Evolutionary conservation across 2,888 invertebrate species (phyloP).

Genomic region (Drosophila picticornis): DNA sequence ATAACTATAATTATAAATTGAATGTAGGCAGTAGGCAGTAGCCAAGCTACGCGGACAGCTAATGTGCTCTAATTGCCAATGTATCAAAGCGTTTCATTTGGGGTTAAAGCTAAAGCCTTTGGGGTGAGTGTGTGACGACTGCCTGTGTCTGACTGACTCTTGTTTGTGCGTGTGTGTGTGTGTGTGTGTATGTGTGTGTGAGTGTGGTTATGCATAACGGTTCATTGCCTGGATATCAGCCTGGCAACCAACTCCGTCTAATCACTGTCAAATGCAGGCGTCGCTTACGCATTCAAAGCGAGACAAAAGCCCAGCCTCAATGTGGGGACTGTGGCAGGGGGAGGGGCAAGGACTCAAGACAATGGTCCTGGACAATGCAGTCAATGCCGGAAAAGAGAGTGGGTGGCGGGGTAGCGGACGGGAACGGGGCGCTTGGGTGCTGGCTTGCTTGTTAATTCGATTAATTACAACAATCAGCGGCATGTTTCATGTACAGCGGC

Average conservation of each 20-base stretch:
- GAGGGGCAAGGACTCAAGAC: slow-evolving; percentile 49
- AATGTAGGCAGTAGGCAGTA: background rate
- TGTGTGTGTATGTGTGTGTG: slow-evolving; percentile 22
- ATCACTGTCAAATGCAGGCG: slow-evolving; percentile 84
- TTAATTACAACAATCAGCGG: slow-evolving; percentile 85
- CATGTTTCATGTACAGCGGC: slow-evolving; percentile 74
- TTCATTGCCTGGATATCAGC: slow-evolving; percentile 64
- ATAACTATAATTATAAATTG: background rate
- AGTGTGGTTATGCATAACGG: slow-evolving; percentile 69
- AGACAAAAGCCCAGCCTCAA: slow-evolving; percentile 61
- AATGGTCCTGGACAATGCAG: slow-evolving; percentile 43
- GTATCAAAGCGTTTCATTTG: slow-evolving; percentile 32
- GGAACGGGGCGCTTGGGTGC: slow-evolving; percentile 20
- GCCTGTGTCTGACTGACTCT: slow-evolving; percentile 43
- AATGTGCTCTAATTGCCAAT: slow-evolving; percentile 26
- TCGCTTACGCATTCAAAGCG: slow-evolving; percentile 75
- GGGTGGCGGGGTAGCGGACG: background rate
- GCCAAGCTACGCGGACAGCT: slow-evolving; percentile 24
- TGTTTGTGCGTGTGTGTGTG: background rate
- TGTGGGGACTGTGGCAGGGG: background rate
- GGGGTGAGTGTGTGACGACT: slow-evolving; percentile 51
- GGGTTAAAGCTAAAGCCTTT: slow-evolving; percentile 46
- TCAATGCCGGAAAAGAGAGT: background rate
- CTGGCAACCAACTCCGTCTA: slow-evolving; percentile 71
- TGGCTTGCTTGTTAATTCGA: slow-evolving; percentile 83